Evolutionary conservation across 2,797 vertebrate species (phyloP), one percentile per base, ranked within the genome.

Genomic region (Ciconia nigra): DNA sequence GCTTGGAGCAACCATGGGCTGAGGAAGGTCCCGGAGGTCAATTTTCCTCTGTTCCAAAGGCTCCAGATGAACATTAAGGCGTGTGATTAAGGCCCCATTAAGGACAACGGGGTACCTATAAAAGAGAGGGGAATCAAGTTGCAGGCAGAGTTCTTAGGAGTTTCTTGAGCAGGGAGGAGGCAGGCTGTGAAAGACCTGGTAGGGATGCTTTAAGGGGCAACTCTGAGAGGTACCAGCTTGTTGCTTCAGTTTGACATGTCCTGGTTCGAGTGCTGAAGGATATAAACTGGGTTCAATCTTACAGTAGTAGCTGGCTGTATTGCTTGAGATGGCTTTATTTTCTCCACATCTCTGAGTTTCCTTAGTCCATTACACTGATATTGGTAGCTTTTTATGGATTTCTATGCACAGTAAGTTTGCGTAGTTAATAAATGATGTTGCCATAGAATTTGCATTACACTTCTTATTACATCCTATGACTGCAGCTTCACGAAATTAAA

Each of bases 401-500:
- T 88, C 52, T 73, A 59, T 42, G 52, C 18, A 4, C 65, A 39
- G 33, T 79, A n/a, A 70, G 80, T 87, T 96, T n/a, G 14, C 12
- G n/a, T 19, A 66, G 47, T 89, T 94, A 95, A 80, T 82, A 81
- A 91, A 83, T 84, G 35, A 33, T 49, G 61, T 90, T 91, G 89
- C 57, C 31, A 65, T 90, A 90, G 83, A 39, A 72, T 78, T 91
- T 89, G 71, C 49, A 76, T 76, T 72, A 37, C n/a, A 11, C 54
- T 82, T 85, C 33, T 89, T 90, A 61, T 72, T 87, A 49, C 9
- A 80, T 83, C 74, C 69, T 94, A 55, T 76, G 57, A 74, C n/a
- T 73, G 46, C 89, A 77, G 83, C 87, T 92, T 89, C 54, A 77
- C 93, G 67, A 94, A 89, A 94, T 96, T 73, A 95, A 96, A 49